Conservation (phyloP, 1,140 invertebrate genomes). For the Myzus persicae region DNA sequence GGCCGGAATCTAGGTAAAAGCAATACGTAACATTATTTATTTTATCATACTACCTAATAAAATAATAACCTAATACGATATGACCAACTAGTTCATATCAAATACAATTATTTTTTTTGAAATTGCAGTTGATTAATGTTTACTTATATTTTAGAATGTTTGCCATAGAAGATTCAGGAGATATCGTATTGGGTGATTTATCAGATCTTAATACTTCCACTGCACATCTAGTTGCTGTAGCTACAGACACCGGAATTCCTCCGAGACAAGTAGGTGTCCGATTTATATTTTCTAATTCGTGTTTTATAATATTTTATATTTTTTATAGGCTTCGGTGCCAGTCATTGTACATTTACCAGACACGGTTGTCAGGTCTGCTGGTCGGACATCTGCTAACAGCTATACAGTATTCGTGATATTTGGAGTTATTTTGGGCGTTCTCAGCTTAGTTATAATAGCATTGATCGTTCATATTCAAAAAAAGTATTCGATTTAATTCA, state of each 20-base stretch:
- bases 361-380: constrained; percentile 66
- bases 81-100: neutral
- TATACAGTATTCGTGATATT: constrained; percentile 74
- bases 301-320: constrained; percentile 1
- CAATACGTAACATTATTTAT: constrained; percentile 30
- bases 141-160: constrained; percentile 65
- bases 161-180: constrained; percentile 67
- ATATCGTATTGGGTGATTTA: constrained; percentile 65
- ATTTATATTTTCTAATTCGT: constrained; percentile 32
- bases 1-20: constrained; percentile 74
- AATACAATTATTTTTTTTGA: neutral
- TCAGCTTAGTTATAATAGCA: constrained; percentile 77
- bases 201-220: constrained; percentile 66
- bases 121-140: neutral
- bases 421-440: constrained; percentile 74
- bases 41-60: neutral
- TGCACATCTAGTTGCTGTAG: constrained; percentile 78
- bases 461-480: constrained; percentile 80
- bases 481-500: constrained; percentile 69
- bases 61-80: neutral
- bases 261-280: constrained; percentile 70
- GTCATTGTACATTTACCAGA: constrained; percentile 76
- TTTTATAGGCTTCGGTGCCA: constrained; percentile 73
- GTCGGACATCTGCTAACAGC: constrained; percentile 67
- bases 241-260: constrained; percentile 79